These are phyloP conservation scores for Prionace glauca DNA, from an alignment of 2,797 vertebrate species.

Conservation along the genomic window DNA sequence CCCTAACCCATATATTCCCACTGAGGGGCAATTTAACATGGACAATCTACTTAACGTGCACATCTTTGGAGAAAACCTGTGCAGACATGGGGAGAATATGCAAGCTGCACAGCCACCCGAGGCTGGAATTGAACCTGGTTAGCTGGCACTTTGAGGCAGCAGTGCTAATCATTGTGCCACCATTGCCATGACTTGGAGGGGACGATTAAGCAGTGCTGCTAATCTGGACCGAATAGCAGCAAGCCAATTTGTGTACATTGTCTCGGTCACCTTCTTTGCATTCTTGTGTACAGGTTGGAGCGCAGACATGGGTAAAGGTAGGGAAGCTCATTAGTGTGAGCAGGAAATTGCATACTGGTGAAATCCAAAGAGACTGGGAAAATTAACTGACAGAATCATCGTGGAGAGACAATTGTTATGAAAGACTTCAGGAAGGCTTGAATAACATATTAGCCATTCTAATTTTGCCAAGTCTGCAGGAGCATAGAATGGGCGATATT, in stretches of 20 bases:
- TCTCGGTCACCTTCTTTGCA: not conserved
- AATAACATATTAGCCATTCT: not conserved
- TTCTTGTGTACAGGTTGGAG: not conserved
- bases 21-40: too few species aligned
- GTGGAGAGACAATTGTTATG: not conserved
- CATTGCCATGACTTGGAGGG: too few species aligned
- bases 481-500: not conserved
- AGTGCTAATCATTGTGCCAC: too few species aligned
- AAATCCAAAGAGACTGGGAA: not conserved
- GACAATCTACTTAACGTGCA: too few species aligned
- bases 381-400: not conserved
- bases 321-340: not conserved
- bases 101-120: too few species aligned
- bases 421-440: not conserved
- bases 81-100: too few species aligned
- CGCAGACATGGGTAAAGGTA: not conserved
- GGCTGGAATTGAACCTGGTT: too few species aligned
- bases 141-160: too few species aligned
- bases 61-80: too few species aligned
- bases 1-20: too few species aligned
- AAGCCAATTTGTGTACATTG: not conserved
- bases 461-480: not conserved
- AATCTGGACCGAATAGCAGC: not conserved
- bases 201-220: not conserved
- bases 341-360: not conserved